Base-by-base conservation (phyloP, 2,888 invertebrate genomes). In the Amblyjoppa proteus region DNA sequence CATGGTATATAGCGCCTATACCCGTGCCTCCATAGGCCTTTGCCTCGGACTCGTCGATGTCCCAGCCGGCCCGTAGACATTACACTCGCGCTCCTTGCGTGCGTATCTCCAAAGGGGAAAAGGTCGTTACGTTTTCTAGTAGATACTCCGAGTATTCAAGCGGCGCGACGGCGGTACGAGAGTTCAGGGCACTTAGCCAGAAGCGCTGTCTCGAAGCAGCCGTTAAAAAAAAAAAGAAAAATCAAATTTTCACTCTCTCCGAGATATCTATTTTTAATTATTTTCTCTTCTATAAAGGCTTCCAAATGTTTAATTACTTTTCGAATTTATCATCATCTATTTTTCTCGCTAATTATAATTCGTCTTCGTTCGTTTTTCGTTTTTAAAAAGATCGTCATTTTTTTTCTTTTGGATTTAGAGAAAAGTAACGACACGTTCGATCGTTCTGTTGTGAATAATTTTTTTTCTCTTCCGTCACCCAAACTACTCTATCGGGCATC, bases 41-140 rank as follows among this genome's bases (percentile, higher is more conserved):
- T 66, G 80, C 51, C 56, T 49, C 38, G 75, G 68, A 74, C 58
- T 45, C 41, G 34, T 53, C 71, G 79, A 80, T 73, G 71, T 34
- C 71, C 64, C 79, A 68, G 77, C 77, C 77, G 56, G 38, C 25
- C 28, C 68, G 77, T 38, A 71, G 70, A 70, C 70, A 61, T 38
- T 51, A 51, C 31, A 49, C 70, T 58, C 45, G 79, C 51, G 51
- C 51, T 71, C 41, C 64, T 71, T 45, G 61, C 45, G 45, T 64
- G 58, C 70, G 69, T 69, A 70, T 69, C 31, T 58, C 70, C 51
- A 58, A n/a, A 64, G 71, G 70, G 71, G 71, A 79, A 80, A 80
- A 80, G 79, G 79, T 80, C 79, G 79, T 71, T 73, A 53, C 51
- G 51, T 51, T 80, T 73, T 80, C 64, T 64, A 64, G 64, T 38